phyloP scores from a whole-genome alignment of 2,888 invertebrate species.

The Epistrophe eligans region DNA sequence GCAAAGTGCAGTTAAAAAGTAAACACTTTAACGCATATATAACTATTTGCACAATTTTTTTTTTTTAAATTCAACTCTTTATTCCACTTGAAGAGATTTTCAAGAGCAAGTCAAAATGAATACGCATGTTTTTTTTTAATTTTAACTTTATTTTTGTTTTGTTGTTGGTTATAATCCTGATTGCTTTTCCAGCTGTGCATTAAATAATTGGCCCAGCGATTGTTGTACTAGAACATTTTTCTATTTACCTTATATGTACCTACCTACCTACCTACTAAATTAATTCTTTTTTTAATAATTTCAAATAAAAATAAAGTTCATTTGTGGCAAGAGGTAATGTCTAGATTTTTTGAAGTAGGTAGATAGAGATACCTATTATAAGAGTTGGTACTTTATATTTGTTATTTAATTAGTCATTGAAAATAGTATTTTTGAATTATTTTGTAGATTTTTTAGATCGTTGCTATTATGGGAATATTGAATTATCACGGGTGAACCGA shows the following conservation, averaged over 20 bases:
- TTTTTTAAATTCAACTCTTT: slow-evolving; percentile 43
- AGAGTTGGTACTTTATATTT: not conserved
- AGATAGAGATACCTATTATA: not conserved
- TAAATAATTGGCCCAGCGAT: not conserved
- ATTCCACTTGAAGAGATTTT: slow-evolving; percentile 62
- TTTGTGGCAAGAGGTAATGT: not conserved
- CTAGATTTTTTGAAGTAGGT: not conserved
- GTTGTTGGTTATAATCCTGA: not conserved
- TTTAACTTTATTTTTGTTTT: not conserved
- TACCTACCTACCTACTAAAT: not conserved
- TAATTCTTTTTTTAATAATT: not conserved
- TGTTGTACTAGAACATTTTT: not conserved
- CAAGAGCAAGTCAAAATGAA: slow-evolving; percentile 24
- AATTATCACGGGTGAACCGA: too few species aligned
- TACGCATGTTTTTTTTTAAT: slow-evolving; percentile 16
- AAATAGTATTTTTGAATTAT: not conserved
- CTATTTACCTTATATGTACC: not conserved
- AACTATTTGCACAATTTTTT: slow-evolving; percentile 56
- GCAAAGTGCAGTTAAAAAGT: slow-evolving; percentile 45
- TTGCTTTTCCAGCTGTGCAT: slow-evolving; percentile 10
- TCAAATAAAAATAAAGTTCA: slow-evolving; percentile 6
- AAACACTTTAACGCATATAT: slow-evolving; percentile 60
- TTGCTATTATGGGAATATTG: too few species aligned
- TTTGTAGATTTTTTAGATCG: not conserved
- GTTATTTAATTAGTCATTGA: slow-evolving; percentile 12